Base-by-base conservation (phyloP, 1,140 invertebrate species). In the Myzus persicae region DNA sequence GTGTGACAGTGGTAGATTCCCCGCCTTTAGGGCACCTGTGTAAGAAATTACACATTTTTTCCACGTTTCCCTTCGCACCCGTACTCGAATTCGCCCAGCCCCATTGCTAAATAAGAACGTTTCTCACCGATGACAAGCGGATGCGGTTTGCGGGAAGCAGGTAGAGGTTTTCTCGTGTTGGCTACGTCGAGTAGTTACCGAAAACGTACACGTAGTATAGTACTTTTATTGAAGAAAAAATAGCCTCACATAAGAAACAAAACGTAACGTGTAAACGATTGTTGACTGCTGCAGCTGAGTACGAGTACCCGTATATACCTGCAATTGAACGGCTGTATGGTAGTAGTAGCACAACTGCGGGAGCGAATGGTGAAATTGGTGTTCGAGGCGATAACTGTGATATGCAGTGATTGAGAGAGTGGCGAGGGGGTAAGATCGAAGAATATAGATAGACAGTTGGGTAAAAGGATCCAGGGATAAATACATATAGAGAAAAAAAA, bases 1-100 rank as follows among this genome's bases (percentile, higher is more conserved):
- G 6, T 31, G 36, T 90, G 18, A 40, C 46, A 9, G 26, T 20
- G 89, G 51, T 31, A 8, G 22, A 90, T 40, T 42, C 36, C 24
- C 38, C 36, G 11, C 38, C 38, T 59, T 90, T 59, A 38, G 51
- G 89, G 89, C 89, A 59, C 54, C 51, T 31, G 38, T 59, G 38
- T 40, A 42, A 59, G 89, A 90, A 90, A 90, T 90, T 90, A 90
- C 89, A 90, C 51, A 90, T 90, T 90, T 90, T 59, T 59, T 59
- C 11, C 85, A 88, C 85, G 85, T 46, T 48, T 88, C 14, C 85
- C 44, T 88, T 36, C n/a, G 8, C 20, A 7, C 44, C 26, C 44
- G 84, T 44, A 38, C 38, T 84, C 82, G 3, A 11, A 1, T 38
- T 31, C 9, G 9, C 11, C 40, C 40, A 31, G 9, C 40, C 38